Evolutionary conservation across 2,888 invertebrate genomes (phyloP).

Genomic region (Chrysomela aeneicollis): DNA sequence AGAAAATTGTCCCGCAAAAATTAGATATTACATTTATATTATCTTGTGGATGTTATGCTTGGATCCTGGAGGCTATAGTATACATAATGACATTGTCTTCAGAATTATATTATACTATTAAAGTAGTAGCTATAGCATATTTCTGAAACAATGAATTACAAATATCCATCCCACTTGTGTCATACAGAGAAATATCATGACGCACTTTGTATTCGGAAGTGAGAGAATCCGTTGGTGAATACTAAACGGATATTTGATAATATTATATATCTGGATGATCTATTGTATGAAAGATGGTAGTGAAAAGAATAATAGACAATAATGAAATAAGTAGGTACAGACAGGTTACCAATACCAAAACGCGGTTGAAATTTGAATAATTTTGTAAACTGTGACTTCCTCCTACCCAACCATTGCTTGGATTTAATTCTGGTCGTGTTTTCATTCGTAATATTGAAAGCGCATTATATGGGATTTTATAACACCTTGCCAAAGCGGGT

Average conservation of each 20-base stretch:
- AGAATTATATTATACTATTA: no score
- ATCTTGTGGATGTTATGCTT: no score
- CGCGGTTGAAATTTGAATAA: conserved; percentile 26
- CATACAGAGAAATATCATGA: conserved; percentile 3
- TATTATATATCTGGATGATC: conserved; percentile 3
- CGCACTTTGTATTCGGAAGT: conserved; percentile 11
- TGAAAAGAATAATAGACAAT: not conserved
- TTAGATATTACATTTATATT: no score
- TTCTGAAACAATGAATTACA: no score
- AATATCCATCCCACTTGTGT: no score
- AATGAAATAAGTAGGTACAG: not conserved
- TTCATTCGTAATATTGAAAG: conserved; percentile 42
- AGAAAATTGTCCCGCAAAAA: no score
- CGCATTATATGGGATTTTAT: conserved; percentile 22
- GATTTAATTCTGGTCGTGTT: conserved; percentile 36
- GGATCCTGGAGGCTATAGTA: no score
- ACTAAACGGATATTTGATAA: conserved; percentile 12
- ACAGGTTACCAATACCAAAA: not conserved
- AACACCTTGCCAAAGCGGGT: conserved; percentile 30
- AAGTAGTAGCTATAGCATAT: no score
- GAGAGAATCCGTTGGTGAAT: conserved; percentile 7
- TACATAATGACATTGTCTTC: no score
- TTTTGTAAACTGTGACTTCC: conserved; percentile 36
- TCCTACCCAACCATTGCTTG: conserved; percentile 13
- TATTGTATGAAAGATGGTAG: not conserved